Evolutionary conservation across 2,797 vertebrate species (phyloP).

Genomic region (Gymnothorax reevesii): DNA sequence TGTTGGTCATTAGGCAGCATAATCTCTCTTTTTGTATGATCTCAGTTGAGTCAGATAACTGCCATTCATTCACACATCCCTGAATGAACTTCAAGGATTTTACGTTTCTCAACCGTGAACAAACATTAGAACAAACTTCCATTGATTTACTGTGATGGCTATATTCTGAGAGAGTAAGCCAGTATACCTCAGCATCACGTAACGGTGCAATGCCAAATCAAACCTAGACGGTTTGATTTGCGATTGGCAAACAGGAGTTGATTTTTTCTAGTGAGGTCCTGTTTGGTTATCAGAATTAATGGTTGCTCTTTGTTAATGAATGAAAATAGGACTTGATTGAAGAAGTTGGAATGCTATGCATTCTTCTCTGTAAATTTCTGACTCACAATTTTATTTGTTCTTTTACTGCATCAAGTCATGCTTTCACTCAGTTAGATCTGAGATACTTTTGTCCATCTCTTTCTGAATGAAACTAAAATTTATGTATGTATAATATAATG

Average conservation of each 20-base stretch:
- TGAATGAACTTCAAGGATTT: background rate
- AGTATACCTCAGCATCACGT: conserved; percentile 14
- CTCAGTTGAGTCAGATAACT: background rate
- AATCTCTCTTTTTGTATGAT: background rate
- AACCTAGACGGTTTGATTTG: conserved; percentile 32
- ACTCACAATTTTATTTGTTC: background rate
- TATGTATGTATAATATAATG: conserved; percentile 59
- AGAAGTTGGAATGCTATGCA: conserved; percentile 53
- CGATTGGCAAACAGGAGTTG: conserved; percentile 37
- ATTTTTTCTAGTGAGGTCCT: background rate
- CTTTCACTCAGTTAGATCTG: background rate
- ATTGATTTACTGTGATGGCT: background rate
- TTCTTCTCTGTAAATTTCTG: conserved; percentile 43
- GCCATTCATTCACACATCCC: background rate
- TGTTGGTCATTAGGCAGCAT: background rate
- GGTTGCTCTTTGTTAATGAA: conserved; percentile 43
- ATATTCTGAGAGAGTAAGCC: background rate
- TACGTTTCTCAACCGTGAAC: background rate
- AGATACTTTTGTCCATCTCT: background rate
- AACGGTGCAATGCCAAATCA: background rate
- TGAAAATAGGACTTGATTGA: conserved; percentile 48
- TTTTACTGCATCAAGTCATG: conserved; percentile 9
- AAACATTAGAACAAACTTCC: background rate
- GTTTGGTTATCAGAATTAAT: conserved; percentile 55
- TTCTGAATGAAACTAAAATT: conserved; percentile 33